These are phyloP conservation scores for Macrobrachium rosenbergii DNA, from an alignment of 1,140 invertebrate species.

Conservation along the genomic window DNA sequence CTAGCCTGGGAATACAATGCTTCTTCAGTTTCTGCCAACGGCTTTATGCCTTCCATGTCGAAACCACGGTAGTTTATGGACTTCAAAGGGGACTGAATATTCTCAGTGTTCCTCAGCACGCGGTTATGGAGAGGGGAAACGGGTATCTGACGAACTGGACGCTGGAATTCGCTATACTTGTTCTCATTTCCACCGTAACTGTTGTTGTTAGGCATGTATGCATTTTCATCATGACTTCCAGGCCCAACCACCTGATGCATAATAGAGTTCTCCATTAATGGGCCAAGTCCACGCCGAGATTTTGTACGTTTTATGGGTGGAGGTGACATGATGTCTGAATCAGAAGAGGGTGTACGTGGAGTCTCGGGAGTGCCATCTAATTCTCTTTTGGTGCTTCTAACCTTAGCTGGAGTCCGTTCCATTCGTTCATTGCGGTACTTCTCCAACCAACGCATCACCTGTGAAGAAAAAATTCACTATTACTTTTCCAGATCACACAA, in stretches of 20 bases:
- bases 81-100: slow-evolving; percentile 55
- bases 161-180: slow-evolving; percentile 46
- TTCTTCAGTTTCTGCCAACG: slow-evolving; percentile 51
- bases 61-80: slow-evolving; percentile 43
- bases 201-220: slow-evolving; percentile 17
- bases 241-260: slow-evolving; percentile 65
- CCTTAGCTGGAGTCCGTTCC: slow-evolving; percentile 72
- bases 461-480: not conserved
- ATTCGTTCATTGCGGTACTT: slow-evolving; percentile 71
- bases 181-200: slow-evolving; percentile 57
- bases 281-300: slow-evolving; percentile 66
- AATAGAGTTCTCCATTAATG: slow-evolving; percentile 62
- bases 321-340: slow-evolving; percentile 61
- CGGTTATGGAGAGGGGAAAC: slow-evolving; percentile 42
- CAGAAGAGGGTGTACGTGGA: slow-evolving; percentile 45
- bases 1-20: not conserved
- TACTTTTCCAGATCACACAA: not conserved
- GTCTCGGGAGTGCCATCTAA: slow-evolving; percentile 58
- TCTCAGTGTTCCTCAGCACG: slow-evolving; percentile 59
- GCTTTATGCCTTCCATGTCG: slow-evolving; percentile 60
- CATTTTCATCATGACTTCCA: slow-evolving; percentile 41
- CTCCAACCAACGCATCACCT: slow-evolving; percentile 74
- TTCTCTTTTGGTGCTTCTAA: slow-evolving; percentile 67
- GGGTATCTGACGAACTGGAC: slow-evolving; percentile 35
- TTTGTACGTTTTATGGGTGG: slow-evolving; percentile 66